Conservation (phyloP, 2,797 vertebrate species). For the Ceyx erithaca region DNA sequence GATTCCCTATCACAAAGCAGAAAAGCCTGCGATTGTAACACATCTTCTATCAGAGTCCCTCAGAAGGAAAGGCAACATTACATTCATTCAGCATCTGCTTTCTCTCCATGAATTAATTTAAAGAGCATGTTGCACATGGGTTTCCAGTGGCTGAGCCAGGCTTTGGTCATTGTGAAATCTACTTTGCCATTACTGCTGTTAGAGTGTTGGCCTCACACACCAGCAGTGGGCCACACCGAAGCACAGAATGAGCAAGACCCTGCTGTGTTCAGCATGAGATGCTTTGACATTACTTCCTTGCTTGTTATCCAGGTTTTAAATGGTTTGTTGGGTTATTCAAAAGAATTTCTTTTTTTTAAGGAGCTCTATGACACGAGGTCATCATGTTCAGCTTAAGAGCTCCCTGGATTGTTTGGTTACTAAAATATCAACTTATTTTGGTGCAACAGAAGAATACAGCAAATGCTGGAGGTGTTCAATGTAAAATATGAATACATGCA, state of each 20-base stretch:
- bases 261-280: not conserved
- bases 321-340: not conserved
- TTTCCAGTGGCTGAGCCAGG: conserved; percentile 29
- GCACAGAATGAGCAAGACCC: conserved; percentile 14
- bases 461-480: not conserved
- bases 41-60: conserved; percentile 11
- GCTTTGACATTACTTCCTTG: not conserved
- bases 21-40: conserved; percentile 11
- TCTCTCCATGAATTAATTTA: conserved; percentile 66
- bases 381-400: not conserved
- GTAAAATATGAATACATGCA: not conserved
- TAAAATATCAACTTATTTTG: not conserved
- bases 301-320: conserved; percentile 52
- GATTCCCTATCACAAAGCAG: not conserved
- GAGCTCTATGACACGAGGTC: not conserved
- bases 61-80: conserved; percentile 37
- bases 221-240: not conserved
- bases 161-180: conserved; percentile 36
- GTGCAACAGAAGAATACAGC: not conserved
- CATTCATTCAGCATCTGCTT: conserved; percentile 62
- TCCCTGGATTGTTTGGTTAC: not conserved
- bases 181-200: not conserved
- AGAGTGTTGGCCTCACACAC: not conserved
- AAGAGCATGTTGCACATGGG: not conserved
- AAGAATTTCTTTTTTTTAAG: not conserved